Evolutionary conservation across 1,140 invertebrate genomes (phyloP).

Genomic region (Zaprionus taronus): DNA sequence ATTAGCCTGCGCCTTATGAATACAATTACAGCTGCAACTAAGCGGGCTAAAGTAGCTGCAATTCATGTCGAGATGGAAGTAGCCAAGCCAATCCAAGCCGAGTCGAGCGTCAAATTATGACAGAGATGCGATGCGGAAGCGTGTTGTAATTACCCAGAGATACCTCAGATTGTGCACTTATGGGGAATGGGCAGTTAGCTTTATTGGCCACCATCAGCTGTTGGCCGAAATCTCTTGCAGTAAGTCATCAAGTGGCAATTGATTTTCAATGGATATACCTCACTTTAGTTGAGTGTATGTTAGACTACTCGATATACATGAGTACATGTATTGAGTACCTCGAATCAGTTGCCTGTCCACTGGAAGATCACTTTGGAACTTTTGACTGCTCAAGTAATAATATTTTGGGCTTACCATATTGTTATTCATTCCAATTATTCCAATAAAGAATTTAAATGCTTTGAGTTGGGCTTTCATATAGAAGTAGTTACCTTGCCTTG

Average conservation of each 20-base stretch:
- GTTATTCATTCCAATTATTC: too few relatives aligned
- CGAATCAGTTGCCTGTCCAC: too few relatives aligned
- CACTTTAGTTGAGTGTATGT: background rate
- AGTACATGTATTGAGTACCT: too few relatives aligned
- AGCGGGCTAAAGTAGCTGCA: conserved; percentile 58
- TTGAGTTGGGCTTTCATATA: too few relatives aligned
- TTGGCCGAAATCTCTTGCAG: background rate
- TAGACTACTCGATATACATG: background rate
- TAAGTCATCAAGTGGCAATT: background rate
- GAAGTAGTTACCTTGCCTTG: too few relatives aligned
- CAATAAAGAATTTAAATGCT: too few relatives aligned
- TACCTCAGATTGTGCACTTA: background rate
- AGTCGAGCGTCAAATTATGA: conserved; percentile 61
- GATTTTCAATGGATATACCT: background rate
- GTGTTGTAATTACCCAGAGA: conserved; percentile 13
- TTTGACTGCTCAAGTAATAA: background rate
- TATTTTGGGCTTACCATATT: background rate
- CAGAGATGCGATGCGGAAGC: conserved; percentile 9
- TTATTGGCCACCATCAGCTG: background rate
- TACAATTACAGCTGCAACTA: conserved; percentile 53
- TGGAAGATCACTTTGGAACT: background rate
- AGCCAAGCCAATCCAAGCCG: conserved; percentile 1
- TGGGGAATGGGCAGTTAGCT: background rate
- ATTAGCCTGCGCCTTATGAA: conserved; percentile 62
- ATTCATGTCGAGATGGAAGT: conserved; percentile 53